phyloP scores from a whole-genome alignment of 2,797 vertebrate genomes.

The Coracias cyanogaster region DNA sequence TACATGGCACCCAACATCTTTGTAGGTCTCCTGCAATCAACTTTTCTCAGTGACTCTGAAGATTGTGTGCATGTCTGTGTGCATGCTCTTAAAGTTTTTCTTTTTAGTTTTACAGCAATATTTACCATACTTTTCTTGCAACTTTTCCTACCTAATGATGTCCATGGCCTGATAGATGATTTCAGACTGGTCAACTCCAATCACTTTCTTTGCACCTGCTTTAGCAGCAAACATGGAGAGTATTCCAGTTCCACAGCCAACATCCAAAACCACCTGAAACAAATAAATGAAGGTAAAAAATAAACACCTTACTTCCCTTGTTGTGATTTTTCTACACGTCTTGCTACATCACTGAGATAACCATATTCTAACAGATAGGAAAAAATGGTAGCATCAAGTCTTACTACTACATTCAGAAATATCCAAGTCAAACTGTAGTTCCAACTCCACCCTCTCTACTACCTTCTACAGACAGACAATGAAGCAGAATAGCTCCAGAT shows the following conservation, averaged over 20 bases:
- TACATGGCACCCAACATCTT: too few relatives aligned
- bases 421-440: neutral
- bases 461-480: rapidly evolving
- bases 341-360: neutral
- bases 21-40: neutral
- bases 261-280: constrained; percentile 91
- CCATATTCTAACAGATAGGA: neutral
- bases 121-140: neutral
- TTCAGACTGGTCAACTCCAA: constrained; percentile 95
- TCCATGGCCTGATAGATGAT: constrained; percentile 97
- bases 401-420: neutral
- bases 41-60: neutral
- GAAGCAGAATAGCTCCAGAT: neutral
- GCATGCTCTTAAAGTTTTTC: too few relatives aligned
- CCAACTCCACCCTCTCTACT: neutral
- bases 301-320: neutral
- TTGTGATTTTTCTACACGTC: neutral
- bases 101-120: neutral
- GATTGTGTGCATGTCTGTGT: neutral
- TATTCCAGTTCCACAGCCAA: constrained; percentile 96
- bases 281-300: neutral
- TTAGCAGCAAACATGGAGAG: constrained; percentile 96
- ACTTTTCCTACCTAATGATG: constrained; percentile 88
- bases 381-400: neutral
- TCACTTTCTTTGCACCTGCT: constrained; percentile 90